Conservation (phyloP, 1,140 invertebrate species). For the Solenopsis fugax region DNA sequence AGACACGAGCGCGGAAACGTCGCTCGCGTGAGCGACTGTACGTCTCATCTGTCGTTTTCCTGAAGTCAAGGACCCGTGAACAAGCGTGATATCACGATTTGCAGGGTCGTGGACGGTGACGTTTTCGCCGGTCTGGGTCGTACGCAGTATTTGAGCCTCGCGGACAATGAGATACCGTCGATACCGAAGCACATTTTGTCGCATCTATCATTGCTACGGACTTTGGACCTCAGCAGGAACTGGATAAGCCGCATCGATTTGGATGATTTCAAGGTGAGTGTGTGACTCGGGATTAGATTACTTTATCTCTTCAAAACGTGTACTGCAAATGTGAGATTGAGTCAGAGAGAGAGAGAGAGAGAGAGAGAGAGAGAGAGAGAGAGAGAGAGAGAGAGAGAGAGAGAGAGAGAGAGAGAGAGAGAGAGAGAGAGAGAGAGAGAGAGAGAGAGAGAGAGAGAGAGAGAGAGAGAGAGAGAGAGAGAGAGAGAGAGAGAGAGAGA, state of each 20-base stretch:
- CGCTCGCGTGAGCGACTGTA: not conserved
- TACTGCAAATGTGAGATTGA: not conserved
- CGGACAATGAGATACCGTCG: conserved; percentile 90
- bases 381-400: not conserved
- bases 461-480: not conserved
- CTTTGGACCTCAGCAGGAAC: conserved; percentile 91
- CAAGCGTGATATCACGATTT: conserved; percentile 60
- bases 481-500: not conserved
- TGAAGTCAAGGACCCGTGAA: conserved; percentile 23
- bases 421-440: no score
- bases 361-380: not conserved
- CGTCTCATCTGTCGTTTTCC: not conserved
- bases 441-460: not conserved
- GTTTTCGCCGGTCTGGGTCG: conserved; percentile 90
- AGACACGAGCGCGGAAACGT: not conserved
- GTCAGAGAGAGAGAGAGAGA: no score
- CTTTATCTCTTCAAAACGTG: not conserved
- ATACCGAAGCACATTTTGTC: conserved; percentile 91
- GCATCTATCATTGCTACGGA: conserved; percentile 90
- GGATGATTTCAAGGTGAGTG: conserved; percentile 89
- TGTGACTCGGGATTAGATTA: not conserved
- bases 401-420: not conserved
- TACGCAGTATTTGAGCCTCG: conserved; percentile 91
- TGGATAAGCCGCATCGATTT: conserved; percentile 89
- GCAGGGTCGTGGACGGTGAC: conserved; percentile 89